A percentile compares a stretch with the other conserved stretches of the same genome.
Evolutionary conservation across 1,140 invertebrate genomes (phyloP).

Genomic region (Nomia melanderi): DNA sequence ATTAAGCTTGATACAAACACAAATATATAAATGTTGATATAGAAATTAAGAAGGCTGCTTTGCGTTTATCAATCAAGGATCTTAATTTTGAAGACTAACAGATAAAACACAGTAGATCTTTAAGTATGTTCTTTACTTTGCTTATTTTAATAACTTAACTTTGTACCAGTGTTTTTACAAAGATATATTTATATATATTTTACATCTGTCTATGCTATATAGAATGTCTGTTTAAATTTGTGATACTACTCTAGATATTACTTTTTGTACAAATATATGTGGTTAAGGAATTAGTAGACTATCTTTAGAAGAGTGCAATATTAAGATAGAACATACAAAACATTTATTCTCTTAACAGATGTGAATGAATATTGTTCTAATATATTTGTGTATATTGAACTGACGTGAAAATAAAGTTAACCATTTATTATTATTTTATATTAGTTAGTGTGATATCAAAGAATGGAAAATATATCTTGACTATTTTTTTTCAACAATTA

Average conservation of each 20-base stretch:
- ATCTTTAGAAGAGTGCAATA: constrained; percentile 26
- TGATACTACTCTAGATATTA: constrained; percentile 27
- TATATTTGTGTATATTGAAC: constrained; percentile 17
- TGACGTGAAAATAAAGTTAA: neutral
- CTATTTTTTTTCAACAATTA: constrained; percentile 20
- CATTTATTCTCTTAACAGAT: constrained; percentile 16
- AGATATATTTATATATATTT: constrained; percentile 15
- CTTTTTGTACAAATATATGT: constrained; percentile 38
- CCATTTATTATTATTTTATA: neutral
- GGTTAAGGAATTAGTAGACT: constrained; percentile 28
- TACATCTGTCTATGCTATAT: constrained; percentile 11
- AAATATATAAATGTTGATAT: constrained; percentile 76
- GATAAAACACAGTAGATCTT: neutral
- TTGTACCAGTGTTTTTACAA: constrained; percentile 34
- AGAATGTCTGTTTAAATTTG: constrained; percentile 18
- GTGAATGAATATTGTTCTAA: constrained; percentile 8
- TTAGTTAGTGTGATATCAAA: neutral
- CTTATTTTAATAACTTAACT: constrained; percentile 14
- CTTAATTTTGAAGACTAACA: neutral
- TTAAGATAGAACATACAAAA: constrained; percentile 6
- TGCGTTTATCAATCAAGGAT: constrained; percentile 3
- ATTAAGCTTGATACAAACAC: constrained; percentile 79
- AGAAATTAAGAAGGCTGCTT: constrained; percentile 9
- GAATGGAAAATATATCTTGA: neutral
- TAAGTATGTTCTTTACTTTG: constrained; percentile 9